Conservation (phyloP, 2,797 vertebrate species). For the Aphelocoma californica region DNA sequence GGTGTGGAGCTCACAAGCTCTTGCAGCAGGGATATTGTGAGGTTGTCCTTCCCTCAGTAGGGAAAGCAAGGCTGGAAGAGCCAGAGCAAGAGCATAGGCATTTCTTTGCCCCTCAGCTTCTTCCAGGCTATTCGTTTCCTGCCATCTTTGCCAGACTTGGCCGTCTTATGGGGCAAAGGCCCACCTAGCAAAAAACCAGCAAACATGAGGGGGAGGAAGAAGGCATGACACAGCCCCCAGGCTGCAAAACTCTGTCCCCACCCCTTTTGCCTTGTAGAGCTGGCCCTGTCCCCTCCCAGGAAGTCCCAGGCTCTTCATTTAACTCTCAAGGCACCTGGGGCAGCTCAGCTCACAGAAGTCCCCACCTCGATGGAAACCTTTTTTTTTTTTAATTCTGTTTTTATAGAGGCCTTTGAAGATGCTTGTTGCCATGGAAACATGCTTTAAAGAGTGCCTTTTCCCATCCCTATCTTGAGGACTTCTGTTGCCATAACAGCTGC, state of each 20-base stretch:
- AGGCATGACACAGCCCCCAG: not conserved
- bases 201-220: not conserved
- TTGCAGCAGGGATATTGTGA: not conserved
- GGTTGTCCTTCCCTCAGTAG: not conserved
- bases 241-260: not conserved
- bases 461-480: conserved; percentile 39
- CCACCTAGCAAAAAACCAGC: not conserved
- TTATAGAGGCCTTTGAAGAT: conserved; percentile 59
- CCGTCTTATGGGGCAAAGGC: not conserved
- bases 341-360: not conserved
- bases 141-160: conserved; percentile 42
- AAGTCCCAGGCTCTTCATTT: not conserved
- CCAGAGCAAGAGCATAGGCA: not conserved
- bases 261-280: not conserved
- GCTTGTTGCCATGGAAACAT: conserved; percentile 63
- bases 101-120: conserved; percentile 3
- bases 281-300: not conserved
- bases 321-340: not conserved
- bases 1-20: not conserved
- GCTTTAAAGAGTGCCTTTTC: conserved; percentile 43
- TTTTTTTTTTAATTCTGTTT: not conserved
- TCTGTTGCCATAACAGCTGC: conserved; percentile 64
- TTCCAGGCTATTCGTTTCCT: conserved; percentile 26
- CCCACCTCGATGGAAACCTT: not conserved
- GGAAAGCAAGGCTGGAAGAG: conserved; percentile 22